Base-by-base conservation (phyloP, 2,888 invertebrate species). In the Callosobruchus maculatus region DNA sequence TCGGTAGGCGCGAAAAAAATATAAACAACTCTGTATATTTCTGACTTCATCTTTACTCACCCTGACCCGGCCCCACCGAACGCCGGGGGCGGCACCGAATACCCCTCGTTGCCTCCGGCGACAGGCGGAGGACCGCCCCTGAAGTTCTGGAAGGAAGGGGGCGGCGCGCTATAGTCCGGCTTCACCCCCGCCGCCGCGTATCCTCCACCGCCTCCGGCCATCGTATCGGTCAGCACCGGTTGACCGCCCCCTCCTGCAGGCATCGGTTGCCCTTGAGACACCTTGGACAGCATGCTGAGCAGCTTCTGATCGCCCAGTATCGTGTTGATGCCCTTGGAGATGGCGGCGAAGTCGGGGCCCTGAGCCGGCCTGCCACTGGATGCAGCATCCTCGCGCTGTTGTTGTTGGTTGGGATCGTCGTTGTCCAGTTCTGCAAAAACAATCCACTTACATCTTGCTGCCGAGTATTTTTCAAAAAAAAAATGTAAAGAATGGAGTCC, bases 261-360 rank as follows among this genome's bases (percentile, higher is more conserved):
- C 49, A 49, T 13, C 68, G 70, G 67, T 76, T 85, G 84, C 76
- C 83, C 85, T 77, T 87, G 84, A 0, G 86, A 83, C 3, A 87
- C 87, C 80, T 86, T 81, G 22, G 90, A 90, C 22, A 92, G 85
- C 81, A 92, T 91, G 81, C 89, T 90, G 86, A 91, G 88, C 73
- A 92, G 88, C 84, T 91, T 91, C 79, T 90, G 89, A 88, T 92
- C 91, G 20, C 91, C 91, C 70, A 92, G 87, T 78, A 92, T 91
- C 75, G 87, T 89, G 81, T 90, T 90, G 73, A 92, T 91, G 31
- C 91, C 91, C 82, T 90, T 89, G 2, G 91, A 90, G 78, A 91
- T 89, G n/a, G 87, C 91, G 70, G 89, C 89, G 79, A 90, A 89
- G 83, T 91, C 87, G 0, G 87, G 90, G 67, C 88, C 89, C 72